phyloP scores from a whole-genome alignment of 2,797 vertebrate species.

The Cottoperca gobio region DNA sequence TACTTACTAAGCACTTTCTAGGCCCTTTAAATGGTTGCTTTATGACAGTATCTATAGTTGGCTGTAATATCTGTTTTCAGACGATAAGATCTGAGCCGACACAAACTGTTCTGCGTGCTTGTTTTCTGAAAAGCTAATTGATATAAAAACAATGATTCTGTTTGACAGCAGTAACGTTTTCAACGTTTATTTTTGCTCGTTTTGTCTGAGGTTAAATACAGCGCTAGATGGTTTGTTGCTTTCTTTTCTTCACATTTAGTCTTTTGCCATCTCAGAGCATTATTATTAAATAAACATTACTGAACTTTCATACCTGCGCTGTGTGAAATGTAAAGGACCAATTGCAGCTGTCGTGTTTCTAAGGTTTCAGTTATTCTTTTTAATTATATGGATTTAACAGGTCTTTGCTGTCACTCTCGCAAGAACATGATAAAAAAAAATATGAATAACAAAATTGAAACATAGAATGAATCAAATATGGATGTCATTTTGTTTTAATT shows the following conservation, averaged over 20 bases:
- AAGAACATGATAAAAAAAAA: slow-evolving; percentile 18
- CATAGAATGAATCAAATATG: slow-evolving; percentile 10
- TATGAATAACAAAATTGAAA: background rate
- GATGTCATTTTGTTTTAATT: slow-evolving; percentile 56
- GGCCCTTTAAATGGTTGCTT: slow-evolving; percentile 31
- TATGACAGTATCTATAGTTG: slow-evolving; percentile 14
- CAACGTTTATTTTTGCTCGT: slow-evolving; percentile 29
- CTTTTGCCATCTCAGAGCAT: slow-evolving; percentile 28
- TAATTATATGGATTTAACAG: slow-evolving; percentile 31
- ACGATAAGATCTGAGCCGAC: background rate
- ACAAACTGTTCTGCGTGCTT: slow-evolving; percentile 23
- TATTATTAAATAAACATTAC: slow-evolving; percentile 20
- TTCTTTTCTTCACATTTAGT: slow-evolving; percentile 5
- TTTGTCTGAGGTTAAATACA: slow-evolving; percentile 35
- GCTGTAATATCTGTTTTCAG: slow-evolving; percentile 21
- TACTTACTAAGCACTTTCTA: slow-evolving; percentile 44
- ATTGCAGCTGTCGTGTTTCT: slow-evolving; percentile 32
- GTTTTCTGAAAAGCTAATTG: slow-evolving; percentile 37
- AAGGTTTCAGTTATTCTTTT: slow-evolving; percentile 39
- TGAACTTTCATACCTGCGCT: slow-evolving; percentile 31
- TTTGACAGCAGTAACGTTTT: slow-evolving; percentile 38
- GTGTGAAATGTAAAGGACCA: slow-evolving; percentile 61
- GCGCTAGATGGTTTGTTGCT: slow-evolving; percentile 17
- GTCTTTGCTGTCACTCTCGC: slow-evolving; percentile 36
- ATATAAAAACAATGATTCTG: slow-evolving; percentile 34